Conservation (phyloP, 2,888 invertebrate genomes). For the Mantis religiosa region DNA sequence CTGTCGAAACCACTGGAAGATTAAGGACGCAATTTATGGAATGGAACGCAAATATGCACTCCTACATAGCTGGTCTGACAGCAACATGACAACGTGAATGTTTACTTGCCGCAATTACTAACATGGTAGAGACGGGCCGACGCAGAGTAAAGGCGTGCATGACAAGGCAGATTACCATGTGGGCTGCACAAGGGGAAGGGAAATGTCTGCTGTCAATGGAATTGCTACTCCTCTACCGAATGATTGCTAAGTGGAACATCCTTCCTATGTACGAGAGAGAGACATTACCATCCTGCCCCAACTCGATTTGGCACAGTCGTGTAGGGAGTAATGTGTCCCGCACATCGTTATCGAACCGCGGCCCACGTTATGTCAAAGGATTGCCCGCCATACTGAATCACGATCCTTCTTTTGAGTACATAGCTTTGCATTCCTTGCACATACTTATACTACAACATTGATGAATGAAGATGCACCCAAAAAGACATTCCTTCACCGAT, state of each 20-base stretch:
- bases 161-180: neutral
- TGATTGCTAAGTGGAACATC: slow-evolving; percentile 13
- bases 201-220: neutral
- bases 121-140: no score
- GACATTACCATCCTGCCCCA: neutral
- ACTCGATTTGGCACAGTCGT: neutral
- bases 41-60: neutral
- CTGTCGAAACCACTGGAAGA: no score
- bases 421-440: no score
- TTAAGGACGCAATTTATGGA: no score
- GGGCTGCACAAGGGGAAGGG: neutral
- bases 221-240: slow-evolving; percentile 2
- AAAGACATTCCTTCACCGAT: no score
- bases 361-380: no score
- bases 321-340: no score
- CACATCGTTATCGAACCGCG: no score
- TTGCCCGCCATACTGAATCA: no score
- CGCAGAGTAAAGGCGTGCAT: neutral
- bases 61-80: neutral
- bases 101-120: neutral
- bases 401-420: no score
- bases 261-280: neutral
- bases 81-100: neutral
- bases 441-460: no score
- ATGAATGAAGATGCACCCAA: no score